Evolutionary conservation across 2,888 invertebrate species (phyloP).

Genomic region (Andrena fulva): DNA sequence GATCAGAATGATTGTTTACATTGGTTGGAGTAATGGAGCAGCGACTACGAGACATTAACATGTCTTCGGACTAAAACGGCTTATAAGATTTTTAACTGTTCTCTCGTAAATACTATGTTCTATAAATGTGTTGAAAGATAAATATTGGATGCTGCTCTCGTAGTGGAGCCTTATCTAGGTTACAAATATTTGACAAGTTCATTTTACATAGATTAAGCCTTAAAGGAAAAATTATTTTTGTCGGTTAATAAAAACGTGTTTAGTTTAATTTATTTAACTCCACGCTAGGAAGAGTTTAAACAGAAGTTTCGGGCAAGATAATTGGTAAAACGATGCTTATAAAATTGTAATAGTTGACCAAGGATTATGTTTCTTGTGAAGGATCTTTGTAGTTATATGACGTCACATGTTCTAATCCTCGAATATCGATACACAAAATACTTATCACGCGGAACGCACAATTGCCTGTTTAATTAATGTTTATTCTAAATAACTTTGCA

Average conservation of each 20-base stretch:
- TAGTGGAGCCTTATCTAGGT: slow-evolving; percentile 1
- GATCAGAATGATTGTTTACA: background rate
- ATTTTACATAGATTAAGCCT: slow-evolving; percentile 5
- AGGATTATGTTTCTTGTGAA: background rate
- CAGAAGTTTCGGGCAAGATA: background rate
- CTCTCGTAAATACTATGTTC: slow-evolving; percentile 17
- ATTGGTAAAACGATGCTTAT: background rate
- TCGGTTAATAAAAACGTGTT: slow-evolving; percentile 2
- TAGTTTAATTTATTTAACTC: background rate
- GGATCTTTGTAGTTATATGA: background rate
- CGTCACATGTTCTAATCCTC: background rate
- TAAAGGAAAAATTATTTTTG: slow-evolving; percentile 8
- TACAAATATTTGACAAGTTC: slow-evolving; percentile 5
- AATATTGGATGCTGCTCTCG: slow-evolving; percentile 3
- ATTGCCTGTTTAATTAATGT: slow-evolving; percentile 41
- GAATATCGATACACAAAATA: slow-evolving; percentile 3
- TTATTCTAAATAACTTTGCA: slow-evolving; percentile 26
- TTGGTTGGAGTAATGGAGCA: background rate
- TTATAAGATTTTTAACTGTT: slow-evolving; percentile 5
- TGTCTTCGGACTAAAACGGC: background rate
- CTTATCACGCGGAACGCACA: slow-evolving; percentile 49
- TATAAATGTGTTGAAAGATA: slow-evolving; percentile 48
- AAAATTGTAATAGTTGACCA: background rate
- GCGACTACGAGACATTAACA: background rate
- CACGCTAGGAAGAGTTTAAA: background rate